Conservation (phyloP, 2,797 vertebrate species). For the Labeo calbasu region DNA sequence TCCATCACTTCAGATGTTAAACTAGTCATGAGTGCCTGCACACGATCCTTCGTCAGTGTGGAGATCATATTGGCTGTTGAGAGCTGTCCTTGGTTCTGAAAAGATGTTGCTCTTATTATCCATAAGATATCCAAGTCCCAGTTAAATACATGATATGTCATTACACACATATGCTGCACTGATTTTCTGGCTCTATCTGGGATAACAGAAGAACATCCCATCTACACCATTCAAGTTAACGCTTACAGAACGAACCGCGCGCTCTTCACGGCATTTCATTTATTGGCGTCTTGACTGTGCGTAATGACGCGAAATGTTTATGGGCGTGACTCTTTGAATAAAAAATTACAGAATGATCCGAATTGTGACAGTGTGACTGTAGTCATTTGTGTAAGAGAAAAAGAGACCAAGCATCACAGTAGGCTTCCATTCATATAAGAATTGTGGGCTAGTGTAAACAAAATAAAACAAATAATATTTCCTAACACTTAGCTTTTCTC, state of each 20-base stretch:
- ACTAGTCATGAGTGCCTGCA: slow-evolving; percentile 42
- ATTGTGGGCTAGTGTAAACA: background rate
- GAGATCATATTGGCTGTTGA: slow-evolving; percentile 37
- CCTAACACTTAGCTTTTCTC: background rate
- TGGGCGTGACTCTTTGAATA: background rate
- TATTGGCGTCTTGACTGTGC: slow-evolving; percentile 13
- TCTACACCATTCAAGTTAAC: background rate
- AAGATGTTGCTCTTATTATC: slow-evolving; percentile 3
- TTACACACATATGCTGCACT: background rate
- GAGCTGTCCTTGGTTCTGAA: slow-evolving; percentile 50
- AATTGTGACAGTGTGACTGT: background rate
- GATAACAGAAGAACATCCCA: background rate
- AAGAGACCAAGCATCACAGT: background rate
- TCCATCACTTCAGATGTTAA: slow-evolving; percentile 56
- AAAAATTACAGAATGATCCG: background rate
- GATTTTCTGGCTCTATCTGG: background rate
- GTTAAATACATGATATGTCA: background rate
- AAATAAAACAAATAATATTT: background rate
- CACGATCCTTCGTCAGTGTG: slow-evolving; percentile 29
- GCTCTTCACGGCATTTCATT: slow-evolving; percentile 9
- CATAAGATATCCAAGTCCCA: background rate
- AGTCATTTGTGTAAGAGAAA: background rate
- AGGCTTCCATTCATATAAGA: too few species aligned
- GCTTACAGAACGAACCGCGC: background rate
- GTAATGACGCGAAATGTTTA: slow-evolving; percentile 2